Evolutionary conservation across 2,888 invertebrate species (phyloP), one percentile per base, ranked within the genome.

Genomic region (Trichogramma dendrolimi): DNA sequence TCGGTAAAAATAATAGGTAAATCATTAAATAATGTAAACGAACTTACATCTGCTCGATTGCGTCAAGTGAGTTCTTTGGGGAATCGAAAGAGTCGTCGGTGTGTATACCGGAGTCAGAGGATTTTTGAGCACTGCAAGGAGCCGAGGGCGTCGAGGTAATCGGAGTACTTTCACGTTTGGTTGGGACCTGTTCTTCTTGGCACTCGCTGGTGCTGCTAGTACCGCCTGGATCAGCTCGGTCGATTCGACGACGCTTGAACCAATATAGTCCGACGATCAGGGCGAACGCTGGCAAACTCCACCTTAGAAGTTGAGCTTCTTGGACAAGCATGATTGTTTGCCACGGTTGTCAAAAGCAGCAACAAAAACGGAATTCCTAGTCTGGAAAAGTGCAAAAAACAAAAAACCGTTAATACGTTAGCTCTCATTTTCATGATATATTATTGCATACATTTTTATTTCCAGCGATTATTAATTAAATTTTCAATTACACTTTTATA

Each of bases 241-340:
- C 84, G 76, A 84, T 85, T 80, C 86, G 85, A 82, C 88, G 90
- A 83, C 88, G 89, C 82, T 86, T 88, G 86, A 88, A 89, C 91
- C 91, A 92, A 78, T 87, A 86, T 79, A 91, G 86, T 72, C 90
- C 90, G 80, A 91, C 83, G 74, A 91, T 83, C 74, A 90, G 84
- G 73, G 89, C 90, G 82, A 91, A 85, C 73, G 90, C 88, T 77
- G 91, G 91, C 73, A 91, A 83, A 73, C 87, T 88, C 85, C 89
- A 87, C 83, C 87, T 86, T 78, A 91, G 83, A 76, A 91, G 80
- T 80, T 89, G 90, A 79, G 87, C 86, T 58, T 86, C 80, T 68
- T 76, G 72, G 79, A 88, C 86, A 82, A 89, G 87, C 91, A 91
- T 91, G 84, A 82, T 84, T 81, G 78, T 77, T 80, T 85, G 87